A percentile compares a stretch with the other conserved stretches of the same genome.
phyloP scores from a whole-genome alignment of 1,140 invertebrate species.

The Carposina sasakii region DNA sequence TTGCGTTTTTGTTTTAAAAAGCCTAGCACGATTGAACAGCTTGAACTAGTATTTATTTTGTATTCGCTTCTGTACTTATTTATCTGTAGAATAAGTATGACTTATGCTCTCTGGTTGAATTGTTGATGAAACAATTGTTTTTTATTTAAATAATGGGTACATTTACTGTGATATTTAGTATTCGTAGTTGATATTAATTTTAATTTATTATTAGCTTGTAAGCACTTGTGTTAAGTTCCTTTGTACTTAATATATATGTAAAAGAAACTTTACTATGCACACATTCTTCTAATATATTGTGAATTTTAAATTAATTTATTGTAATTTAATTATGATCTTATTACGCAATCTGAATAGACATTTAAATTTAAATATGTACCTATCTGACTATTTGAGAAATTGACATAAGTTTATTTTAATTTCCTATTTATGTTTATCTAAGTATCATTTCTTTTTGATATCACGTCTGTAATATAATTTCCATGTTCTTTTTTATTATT shows the following conservation, averaged over 20 bases:
- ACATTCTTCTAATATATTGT: constrained; percentile 14
- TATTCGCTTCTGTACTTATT: constrained; percentile 52
- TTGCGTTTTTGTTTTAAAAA: background rate
- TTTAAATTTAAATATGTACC: no score
- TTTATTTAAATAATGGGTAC: constrained; percentile 61
- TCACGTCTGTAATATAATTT: no score
- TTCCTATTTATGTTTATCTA: no score
- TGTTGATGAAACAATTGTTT: background rate
- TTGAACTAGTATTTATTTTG: constrained; percentile 3
- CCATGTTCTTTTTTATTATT: constrained; percentile 11
- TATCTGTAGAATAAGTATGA: constrained; percentile 32
- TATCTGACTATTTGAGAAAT: no score
- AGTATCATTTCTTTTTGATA: no score
- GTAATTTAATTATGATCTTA: constrained; percentile 28
- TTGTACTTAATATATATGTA: no score
- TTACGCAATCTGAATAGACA: no score
- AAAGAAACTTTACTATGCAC: no score
- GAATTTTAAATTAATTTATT: constrained; percentile 23
- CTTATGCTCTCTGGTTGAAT: background rate
- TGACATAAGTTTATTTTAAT: constrained; percentile 36
- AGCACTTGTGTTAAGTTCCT: constrained; percentile 57
- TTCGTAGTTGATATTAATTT: constrained; percentile 65
- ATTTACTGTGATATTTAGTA: constrained; percentile 71
- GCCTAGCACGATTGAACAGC: background rate
- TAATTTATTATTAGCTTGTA: constrained; percentile 48